Percentiles rank a stretch among this genome's conserved stretches.
Conservation (phyloP, 2,797 vertebrate species). For the Onychomys arenicola region DNA sequence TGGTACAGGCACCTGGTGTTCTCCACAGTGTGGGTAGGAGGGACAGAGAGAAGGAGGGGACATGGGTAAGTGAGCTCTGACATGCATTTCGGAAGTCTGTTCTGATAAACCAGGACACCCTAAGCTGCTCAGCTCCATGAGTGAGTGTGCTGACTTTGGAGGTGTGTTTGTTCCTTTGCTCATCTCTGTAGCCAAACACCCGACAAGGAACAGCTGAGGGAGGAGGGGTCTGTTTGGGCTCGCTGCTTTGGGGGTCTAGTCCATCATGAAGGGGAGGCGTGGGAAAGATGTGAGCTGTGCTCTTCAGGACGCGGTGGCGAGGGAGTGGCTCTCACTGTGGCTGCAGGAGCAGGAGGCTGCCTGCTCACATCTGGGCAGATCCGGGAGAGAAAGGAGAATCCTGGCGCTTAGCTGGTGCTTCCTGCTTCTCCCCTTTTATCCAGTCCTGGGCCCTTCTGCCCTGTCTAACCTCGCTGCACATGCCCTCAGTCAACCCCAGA, state of each 20-base stretch:
- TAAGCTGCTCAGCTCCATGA: background rate
- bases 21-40: background rate
- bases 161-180: too few relatives aligned
- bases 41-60: background rate
- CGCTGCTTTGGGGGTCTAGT: background rate
- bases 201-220: too few relatives aligned
- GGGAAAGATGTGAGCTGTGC: too few relatives aligned
- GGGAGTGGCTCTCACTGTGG: background rate
- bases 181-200: too few relatives aligned
- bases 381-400: background rate
- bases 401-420: too few relatives aligned
- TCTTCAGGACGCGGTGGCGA: too few relatives aligned
- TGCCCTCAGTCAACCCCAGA: background rate
- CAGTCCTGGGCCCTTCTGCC: too few relatives aligned
- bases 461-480: too few relatives aligned
- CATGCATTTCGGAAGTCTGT: background rate
- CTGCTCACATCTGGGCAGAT: background rate
- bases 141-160: too few relatives aligned
- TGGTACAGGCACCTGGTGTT: background rate
- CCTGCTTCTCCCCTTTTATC: too few relatives aligned
- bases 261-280: background rate
- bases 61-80: background rate
- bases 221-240: background rate
- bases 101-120: background rate
- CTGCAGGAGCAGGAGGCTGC: background rate